phyloP scores from a whole-genome alignment of 2,113 vertebrate genomes.

The Corynorhinus townsendii region DNA sequence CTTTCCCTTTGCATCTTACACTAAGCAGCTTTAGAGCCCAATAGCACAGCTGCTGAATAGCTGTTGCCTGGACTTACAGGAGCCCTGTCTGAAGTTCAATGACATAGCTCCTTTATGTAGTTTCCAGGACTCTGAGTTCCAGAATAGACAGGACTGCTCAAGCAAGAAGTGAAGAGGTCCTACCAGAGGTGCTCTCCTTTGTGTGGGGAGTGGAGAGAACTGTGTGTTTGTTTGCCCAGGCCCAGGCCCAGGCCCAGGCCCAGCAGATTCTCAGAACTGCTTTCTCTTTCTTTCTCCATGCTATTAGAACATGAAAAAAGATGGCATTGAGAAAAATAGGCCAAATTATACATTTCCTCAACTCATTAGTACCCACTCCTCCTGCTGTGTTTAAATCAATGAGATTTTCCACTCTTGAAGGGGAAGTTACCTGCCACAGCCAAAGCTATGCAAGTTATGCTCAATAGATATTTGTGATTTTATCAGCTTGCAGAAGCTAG shows the following conservation, averaged over 20 bases:
- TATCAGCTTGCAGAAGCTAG: slow-evolving; percentile 17
- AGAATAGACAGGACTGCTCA: background rate
- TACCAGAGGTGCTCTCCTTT: background rate
- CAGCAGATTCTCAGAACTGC: background rate
- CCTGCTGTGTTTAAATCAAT: background rate
- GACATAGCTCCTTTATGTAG: background rate
- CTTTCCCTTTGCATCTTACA: background rate
- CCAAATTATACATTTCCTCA: background rate
- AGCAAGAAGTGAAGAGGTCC: background rate
- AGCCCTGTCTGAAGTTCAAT: background rate
- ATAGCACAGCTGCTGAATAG: slow-evolving; percentile 48
- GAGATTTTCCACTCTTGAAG: background rate
- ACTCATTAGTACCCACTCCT: background rate
- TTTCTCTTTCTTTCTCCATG: background rate
- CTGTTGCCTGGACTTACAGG: slow-evolving; percentile 14
- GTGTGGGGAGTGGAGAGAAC: background rate
- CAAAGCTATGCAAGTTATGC: background rate
- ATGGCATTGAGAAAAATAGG: background rate
- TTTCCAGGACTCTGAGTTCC: background rate
- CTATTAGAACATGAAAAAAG: background rate
- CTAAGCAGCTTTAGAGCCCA: background rate
- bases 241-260: background rate
- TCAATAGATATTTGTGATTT: background rate
- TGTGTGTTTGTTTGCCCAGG: background rate
- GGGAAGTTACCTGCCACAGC: background rate